phyloP scores from a whole-genome alignment of 2,113 vertebrate genomes.

The Azemiops feae region DNA sequence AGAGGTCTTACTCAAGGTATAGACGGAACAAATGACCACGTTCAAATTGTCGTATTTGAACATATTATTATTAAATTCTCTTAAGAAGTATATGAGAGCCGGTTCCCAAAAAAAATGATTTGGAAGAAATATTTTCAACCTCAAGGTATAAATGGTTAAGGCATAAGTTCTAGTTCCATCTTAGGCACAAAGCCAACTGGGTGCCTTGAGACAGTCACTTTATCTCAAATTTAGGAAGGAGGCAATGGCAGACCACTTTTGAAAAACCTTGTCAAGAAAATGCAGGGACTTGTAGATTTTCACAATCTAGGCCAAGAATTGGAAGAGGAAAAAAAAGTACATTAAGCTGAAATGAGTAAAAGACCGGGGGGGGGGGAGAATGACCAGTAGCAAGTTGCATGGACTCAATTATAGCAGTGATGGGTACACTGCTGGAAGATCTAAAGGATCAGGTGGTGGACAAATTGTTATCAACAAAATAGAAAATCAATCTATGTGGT shows the following conservation, averaged over 20 bases:
- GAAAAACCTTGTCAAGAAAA: background rate
- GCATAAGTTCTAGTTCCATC: background rate
- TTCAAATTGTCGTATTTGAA: background rate
- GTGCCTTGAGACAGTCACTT: background rate
- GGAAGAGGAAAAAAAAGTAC: background rate
- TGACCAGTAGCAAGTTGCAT: background rate
- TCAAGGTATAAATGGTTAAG: background rate
- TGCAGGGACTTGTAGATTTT: background rate
- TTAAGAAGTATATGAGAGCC: background rate
- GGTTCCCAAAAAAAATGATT: background rate
- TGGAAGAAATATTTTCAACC: background rate
- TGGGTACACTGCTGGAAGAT: background rate
- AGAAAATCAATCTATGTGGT: background rate
- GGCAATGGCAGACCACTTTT: background rate
- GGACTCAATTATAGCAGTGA: background rate
- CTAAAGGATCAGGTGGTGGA: background rate
- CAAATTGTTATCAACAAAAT: background rate
- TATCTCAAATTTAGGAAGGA: background rate
- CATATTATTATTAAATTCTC: background rate
- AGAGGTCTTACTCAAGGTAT: background rate
- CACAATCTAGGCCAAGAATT: background rate
- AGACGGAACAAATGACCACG: background rate
- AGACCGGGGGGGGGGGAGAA: fast-evolving
- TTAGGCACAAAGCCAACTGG: background rate
- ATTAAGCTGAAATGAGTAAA: background rate